Percentiles rank a stretch among this genome's conserved stretches.
Evolutionary conservation across 2,888 invertebrate species (phyloP).

Genomic region (Cephalotes varians): DNA sequence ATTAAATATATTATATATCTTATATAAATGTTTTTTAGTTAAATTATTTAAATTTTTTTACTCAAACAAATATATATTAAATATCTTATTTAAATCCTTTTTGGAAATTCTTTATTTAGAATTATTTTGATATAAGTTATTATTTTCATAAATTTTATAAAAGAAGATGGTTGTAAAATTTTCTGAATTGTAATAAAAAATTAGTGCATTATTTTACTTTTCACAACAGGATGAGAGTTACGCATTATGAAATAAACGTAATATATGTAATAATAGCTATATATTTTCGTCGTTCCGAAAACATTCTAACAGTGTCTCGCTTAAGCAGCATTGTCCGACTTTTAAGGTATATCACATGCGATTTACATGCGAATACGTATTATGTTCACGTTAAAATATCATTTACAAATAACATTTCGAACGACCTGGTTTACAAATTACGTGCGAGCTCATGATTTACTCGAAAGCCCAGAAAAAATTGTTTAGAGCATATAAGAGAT

Average conservation of each 20-base stretch:
- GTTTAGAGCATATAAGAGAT: background rate
- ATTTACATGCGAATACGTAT: conserved; percentile 72
- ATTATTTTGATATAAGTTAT: background rate
- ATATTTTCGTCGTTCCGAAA: conserved; percentile 28
- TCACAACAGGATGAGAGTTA: conserved; percentile 4
- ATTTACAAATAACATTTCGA: conserved; percentile 65
- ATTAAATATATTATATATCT: background rate
- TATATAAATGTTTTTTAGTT: background rate
- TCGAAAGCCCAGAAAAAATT: background rate
- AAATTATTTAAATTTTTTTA: no score
- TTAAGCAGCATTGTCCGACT: conserved; percentile 57
- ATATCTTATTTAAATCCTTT: background rate
- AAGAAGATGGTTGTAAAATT: background rate
- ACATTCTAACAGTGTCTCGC: conserved; percentile 14
- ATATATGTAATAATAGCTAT: background rate
- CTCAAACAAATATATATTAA: background rate
- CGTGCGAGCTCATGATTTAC: conserved; percentile 54
- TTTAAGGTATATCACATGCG: conserved; percentile 66
- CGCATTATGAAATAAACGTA: conserved; percentile 26
- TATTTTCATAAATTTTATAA: background rate
- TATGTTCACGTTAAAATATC: conserved; percentile 65
- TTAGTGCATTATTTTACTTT: conserved; percentile 12
- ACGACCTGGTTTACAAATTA: conserved; percentile 70
- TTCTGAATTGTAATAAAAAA: conserved; percentile 7
- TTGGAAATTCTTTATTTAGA: background rate